Conservation (phyloP, 2,113 vertebrate genomes). For the Nansenia antarctica region DNA sequence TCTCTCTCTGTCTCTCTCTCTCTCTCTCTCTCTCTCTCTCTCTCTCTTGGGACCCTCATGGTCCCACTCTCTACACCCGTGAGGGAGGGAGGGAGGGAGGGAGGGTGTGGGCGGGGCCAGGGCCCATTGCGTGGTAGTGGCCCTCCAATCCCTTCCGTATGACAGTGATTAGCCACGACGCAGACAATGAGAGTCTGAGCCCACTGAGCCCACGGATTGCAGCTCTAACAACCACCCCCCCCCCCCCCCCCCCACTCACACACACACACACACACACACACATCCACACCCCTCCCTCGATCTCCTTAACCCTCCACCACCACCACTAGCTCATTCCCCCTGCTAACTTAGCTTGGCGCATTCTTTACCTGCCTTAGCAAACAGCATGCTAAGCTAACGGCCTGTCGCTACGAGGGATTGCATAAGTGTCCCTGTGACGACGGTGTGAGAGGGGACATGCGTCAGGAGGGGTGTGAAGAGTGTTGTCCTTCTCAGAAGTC, state of each 20-base stretch:
- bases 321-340: slow-evolving; percentile 69
- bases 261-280: slow-evolving; percentile 22
- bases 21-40: background rate
- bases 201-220: slow-evolving; percentile 72
- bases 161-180: slow-evolving; percentile 90
- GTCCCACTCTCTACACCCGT: background rate
- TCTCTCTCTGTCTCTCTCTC: background rate
- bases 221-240: slow-evolving; percentile 74
- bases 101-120: slow-evolving; percentile 35
- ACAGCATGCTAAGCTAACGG: slow-evolving; percentile 83
- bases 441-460: no score
- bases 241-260: background rate
- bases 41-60: background rate
- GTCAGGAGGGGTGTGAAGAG: no score
- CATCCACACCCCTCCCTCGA: slow-evolving; percentile 12
- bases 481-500: no score
- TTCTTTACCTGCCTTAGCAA: slow-evolving; percentile 88
- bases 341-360: slow-evolving; percentile 79
- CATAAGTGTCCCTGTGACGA: no score
- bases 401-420: slow-evolving; percentile 52
- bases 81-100: background rate
- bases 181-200: slow-evolving; percentile 78
- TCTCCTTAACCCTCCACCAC: background rate
- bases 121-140: slow-evolving; percentile 77
- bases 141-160: slow-evolving; percentile 91